phyloP scores from a whole-genome alignment of 2,888 invertebrate genomes.

The Polyommatus icarus region DNA sequence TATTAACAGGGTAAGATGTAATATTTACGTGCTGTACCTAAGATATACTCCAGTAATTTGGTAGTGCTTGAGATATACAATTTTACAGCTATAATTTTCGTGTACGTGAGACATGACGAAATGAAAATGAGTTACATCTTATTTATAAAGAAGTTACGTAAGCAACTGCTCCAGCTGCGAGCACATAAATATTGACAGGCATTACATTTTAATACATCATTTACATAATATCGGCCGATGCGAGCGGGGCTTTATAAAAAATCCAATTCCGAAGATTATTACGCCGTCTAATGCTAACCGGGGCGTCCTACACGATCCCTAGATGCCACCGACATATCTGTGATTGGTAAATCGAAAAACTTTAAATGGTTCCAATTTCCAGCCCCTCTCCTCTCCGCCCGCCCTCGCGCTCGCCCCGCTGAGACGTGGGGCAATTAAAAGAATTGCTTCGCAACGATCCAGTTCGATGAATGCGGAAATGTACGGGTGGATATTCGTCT shows the following conservation, averaged over 20 bases:
- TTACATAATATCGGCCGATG: neutral
- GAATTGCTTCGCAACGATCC: slow-evolving; percentile 61
- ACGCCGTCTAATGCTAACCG: slow-evolving; percentile 27
- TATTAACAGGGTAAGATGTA: slow-evolving; percentile 14
- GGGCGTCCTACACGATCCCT: slow-evolving; percentile 31
- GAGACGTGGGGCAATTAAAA: slow-evolving; percentile 73
- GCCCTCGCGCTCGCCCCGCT: slow-evolving; percentile 42
- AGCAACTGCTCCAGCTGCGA: neutral
- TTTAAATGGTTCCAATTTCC: slow-evolving; percentile 70
- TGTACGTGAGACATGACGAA: neutral
- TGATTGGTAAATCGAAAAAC: slow-evolving; percentile 70
- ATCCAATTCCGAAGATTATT: slow-evolving; percentile 31
- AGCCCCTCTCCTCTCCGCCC: slow-evolving; percentile 41
- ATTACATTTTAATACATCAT: slow-evolving; percentile 30
- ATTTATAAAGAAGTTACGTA: neutral
- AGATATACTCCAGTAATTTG: slow-evolving; percentile 4
- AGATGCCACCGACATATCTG: slow-evolving; percentile 46
- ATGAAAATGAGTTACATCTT: neutral
- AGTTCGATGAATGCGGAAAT: slow-evolving; percentile 48
- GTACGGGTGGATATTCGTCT: slow-evolving; percentile 38
- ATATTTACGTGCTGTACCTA: neutral
- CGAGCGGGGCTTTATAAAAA: slow-evolving; percentile 29
- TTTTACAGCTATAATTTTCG: neutral
- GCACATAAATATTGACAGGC: slow-evolving; percentile 8
- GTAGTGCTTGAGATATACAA: neutral